Evolutionary conservation across 2,888 invertebrate species (phyloP).

Genomic region (Acronicta psi): DNA sequence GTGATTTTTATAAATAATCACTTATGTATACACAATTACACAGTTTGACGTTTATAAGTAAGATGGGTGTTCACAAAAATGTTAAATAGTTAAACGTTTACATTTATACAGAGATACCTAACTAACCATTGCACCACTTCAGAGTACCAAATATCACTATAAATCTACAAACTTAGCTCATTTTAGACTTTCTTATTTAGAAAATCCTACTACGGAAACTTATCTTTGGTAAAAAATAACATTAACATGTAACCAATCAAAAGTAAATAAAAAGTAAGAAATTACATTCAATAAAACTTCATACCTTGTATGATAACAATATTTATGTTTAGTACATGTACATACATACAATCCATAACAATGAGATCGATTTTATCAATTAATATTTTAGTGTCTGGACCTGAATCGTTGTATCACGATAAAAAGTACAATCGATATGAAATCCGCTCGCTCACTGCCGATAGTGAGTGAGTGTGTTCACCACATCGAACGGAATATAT

Average conservation of each 20-base stretch:
- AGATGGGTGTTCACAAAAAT: constrained; percentile 53
- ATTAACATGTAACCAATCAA: constrained; percentile 77
- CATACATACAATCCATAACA: constrained; percentile 83
- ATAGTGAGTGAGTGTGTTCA: constrained; percentile 32
- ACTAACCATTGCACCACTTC: constrained; percentile 85
- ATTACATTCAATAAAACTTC: constrained; percentile 75
- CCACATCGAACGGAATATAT: constrained; percentile 46
- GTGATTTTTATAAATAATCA: constrained; percentile 26
- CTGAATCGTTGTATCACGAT: constrained; percentile 79
- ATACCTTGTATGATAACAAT: constrained; percentile 89
- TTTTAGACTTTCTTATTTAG: constrained; percentile 65
- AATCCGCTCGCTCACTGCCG: constrained; percentile 39
- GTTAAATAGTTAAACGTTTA: constrained; percentile 70
- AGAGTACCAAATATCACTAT: constrained; percentile 77
- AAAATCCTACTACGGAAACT: constrained; percentile 76
- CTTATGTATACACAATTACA: constrained; percentile 14
- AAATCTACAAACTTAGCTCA: constrained; percentile 68
- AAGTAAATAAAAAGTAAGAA: constrained; percentile 68
- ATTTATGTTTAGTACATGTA: constrained; percentile 79
- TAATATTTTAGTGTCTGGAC: constrained; percentile 73
- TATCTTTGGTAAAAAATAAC: constrained; percentile 85
- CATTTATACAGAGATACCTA: constrained; percentile 73
- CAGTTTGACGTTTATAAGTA: constrained; percentile 26
- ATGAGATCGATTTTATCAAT: constrained; percentile 87
- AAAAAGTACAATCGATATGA: constrained; percentile 55